Evolutionary conservation across 1,140 invertebrate genomes (phyloP).

Genomic region (Tachypleus tridentatus): DNA sequence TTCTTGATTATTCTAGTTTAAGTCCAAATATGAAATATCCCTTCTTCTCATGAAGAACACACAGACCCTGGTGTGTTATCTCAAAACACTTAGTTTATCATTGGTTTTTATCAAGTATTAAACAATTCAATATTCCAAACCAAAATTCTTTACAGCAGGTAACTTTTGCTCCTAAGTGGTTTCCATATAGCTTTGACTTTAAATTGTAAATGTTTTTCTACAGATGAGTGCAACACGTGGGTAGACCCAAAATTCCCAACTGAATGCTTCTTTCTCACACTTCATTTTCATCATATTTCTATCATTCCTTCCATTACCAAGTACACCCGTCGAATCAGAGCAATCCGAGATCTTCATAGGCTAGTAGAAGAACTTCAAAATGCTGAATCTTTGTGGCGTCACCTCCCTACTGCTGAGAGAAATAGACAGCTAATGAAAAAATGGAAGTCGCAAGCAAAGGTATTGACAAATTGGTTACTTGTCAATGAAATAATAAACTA

Average conservation of each 20-base stretch:
- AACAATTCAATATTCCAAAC: no score
- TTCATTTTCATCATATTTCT: conserved; percentile 84
- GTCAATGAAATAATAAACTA: no score
- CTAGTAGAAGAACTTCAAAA: conserved; percentile 74
- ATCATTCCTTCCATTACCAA: conserved; percentile 76
- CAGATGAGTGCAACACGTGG: conserved; percentile 35
- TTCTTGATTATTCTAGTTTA: no score
- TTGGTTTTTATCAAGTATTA: neutral
- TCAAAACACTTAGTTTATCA: neutral
- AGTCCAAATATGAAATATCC: no score
- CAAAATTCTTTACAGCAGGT: no score
- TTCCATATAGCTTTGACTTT: no score
- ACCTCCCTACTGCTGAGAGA: conserved; percentile 52
- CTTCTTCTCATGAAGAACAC: no score
- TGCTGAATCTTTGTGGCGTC: conserved; percentile 68
- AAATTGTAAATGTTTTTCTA: no score
- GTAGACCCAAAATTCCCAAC: conserved; percentile 61
- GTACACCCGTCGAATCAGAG: conserved; percentile 66
- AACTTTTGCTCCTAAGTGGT: no score
- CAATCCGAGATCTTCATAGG: conserved; percentile 78
- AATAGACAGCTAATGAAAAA: conserved; percentile 72
- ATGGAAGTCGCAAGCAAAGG: conserved; percentile 66
- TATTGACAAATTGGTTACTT: conserved; percentile 18
- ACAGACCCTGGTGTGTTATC: neutral
- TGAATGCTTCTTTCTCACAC: conserved; percentile 90